phyloP scores from a whole-genome alignment of 2,888 invertebrate genomes.

The Lasioglossum zephyrum region DNA sequence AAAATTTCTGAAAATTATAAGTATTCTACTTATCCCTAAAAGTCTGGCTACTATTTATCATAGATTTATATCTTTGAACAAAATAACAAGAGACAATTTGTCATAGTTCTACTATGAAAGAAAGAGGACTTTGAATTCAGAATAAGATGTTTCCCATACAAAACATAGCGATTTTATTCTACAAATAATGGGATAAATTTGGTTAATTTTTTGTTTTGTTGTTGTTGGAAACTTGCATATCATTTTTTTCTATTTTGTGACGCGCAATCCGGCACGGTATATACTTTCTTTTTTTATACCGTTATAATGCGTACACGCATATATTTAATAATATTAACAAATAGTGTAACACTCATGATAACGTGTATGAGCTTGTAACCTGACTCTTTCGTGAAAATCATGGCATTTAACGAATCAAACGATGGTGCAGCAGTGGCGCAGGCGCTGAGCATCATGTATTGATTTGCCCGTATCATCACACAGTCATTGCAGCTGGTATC shows the following conservation, averaged over 20 bases:
- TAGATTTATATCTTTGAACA: constrained; percentile 55
- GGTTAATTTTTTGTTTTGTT: constrained; percentile 73
- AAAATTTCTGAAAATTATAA: constrained; percentile 71
- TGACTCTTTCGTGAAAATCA: constrained; percentile 72
- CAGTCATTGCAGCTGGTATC: constrained; percentile 72
- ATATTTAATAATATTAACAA: constrained; percentile 78
- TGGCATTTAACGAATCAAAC: constrained; percentile 72
- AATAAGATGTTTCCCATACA: constrained; percentile 81
- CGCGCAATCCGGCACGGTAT: constrained; percentile 62
- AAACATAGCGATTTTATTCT: constrained; percentile 85
- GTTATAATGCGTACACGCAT: constrained; percentile 54
- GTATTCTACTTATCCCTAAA: constrained; percentile 68
- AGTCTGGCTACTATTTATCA: constrained; percentile 47
- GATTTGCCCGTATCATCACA: constrained; percentile 69
- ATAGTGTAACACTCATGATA: constrained; percentile 81
- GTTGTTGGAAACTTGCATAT: constrained; percentile 76
- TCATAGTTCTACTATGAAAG: constrained; percentile 64
- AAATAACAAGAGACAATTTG: constrained; percentile 64
- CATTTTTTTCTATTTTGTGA: constrained; percentile 72
- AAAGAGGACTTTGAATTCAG: constrained; percentile 70
- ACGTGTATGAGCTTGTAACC: constrained; percentile 74
- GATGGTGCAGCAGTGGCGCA: constrained; percentile 72
- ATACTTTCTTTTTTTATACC: constrained; percentile 49
- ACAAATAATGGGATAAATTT: constrained; percentile 84
- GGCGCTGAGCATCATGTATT: constrained; percentile 66